These are phyloP conservation scores for Carassius carassius DNA, from an alignment of 2,113 vertebrate genomes.

Conservation along the genomic window DNA sequence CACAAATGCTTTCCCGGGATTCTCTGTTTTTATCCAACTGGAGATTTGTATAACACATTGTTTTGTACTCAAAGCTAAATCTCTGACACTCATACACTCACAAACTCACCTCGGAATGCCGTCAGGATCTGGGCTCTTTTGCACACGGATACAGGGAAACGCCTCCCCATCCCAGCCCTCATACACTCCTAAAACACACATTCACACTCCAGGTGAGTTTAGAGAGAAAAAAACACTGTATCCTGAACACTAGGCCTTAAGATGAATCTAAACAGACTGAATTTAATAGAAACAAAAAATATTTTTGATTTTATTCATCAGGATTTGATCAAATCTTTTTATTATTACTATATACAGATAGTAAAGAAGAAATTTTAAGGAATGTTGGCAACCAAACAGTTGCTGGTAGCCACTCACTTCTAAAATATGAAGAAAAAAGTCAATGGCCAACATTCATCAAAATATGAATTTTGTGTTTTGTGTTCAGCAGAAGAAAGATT, in stretches of 20 bases:
- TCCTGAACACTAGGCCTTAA: too few relatives aligned
- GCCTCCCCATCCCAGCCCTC: constrained; percentile 81
- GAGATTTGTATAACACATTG: background rate
- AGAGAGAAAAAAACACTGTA: background rate
- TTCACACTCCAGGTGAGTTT: background rate
- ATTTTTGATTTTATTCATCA: background rate
- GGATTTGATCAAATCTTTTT: too few relatives aligned
- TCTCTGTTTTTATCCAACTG: background rate
- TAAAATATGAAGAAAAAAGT: too few relatives aligned
- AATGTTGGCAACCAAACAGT: too few relatives aligned
- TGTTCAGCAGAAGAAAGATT: too few relatives aligned
- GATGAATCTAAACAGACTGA: background rate
- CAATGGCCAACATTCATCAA: too few relatives aligned
- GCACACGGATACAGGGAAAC: constrained; percentile 84
- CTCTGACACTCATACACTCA: background rate
- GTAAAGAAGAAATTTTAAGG: too few relatives aligned
- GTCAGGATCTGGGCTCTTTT: constrained; percentile 75
- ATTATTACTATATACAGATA: too few relatives aligned
- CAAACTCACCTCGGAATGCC: constrained; percentile 77
- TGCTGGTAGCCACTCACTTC: too few relatives aligned
- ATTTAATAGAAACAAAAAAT: background rate
- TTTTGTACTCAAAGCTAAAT: background rate
- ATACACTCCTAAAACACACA: constrained; percentile 74
- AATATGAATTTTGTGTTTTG: too few relatives aligned
- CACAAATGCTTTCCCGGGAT: too few relatives aligned